Evolutionary conservation across 2,797 vertebrate genomes (phyloP).

Genomic region (Scolopax rusticola): DNA sequence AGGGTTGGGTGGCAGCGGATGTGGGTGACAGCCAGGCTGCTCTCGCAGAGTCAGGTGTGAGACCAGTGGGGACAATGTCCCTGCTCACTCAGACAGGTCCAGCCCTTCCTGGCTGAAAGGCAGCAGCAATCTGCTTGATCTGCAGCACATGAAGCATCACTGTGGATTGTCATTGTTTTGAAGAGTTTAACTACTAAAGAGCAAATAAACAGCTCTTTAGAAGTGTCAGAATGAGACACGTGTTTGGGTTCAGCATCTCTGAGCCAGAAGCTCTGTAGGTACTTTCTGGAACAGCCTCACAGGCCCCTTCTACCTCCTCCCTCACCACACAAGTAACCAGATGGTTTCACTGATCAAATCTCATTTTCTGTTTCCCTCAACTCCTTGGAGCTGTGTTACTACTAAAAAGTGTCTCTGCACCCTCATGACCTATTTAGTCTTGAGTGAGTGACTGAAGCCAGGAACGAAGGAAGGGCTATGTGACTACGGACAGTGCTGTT

Average conservation of each 20-base stretch:
- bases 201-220: not conserved
- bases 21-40: not conserved
- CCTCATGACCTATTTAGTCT: not conserved
- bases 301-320: not conserved
- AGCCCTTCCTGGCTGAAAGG: not conserved
- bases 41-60: not conserved
- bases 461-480: not conserved
- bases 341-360: not conserved
- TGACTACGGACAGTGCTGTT: not conserved
- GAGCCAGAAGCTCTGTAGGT: not conserved
- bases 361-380: not conserved
- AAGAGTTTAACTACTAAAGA: not conserved
- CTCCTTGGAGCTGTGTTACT: fast-evolving
- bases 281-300: not conserved
- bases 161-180: not conserved
- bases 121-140: not conserved
- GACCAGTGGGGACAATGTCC: not conserved
- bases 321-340: not conserved
- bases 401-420: not conserved
- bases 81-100: not conserved
- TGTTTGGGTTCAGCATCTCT: not conserved
- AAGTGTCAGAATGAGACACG: not conserved
- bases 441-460: not conserved
- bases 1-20: not conserved
- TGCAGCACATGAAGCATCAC: not conserved